Conservation (phyloP, 2,113 vertebrate genomes). For the Erinaceus europaeus region DNA sequence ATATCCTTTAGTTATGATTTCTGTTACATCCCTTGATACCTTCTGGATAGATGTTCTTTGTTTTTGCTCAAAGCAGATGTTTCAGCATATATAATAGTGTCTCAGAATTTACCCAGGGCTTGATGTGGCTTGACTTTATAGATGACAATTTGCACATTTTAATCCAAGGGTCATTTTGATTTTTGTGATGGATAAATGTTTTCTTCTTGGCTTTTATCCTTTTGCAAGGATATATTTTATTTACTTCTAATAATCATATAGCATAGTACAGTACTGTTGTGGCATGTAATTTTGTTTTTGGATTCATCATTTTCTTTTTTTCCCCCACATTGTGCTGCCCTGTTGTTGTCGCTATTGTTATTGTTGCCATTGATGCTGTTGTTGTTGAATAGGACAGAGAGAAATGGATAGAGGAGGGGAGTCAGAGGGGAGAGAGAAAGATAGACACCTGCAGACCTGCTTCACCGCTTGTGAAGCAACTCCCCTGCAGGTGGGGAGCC, state of each 20-base stretch:
- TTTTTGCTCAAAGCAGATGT: not conserved
- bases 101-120: not conserved
- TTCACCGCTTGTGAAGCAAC: too few relatives aligned
- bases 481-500: too few relatives aligned
- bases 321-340: too few relatives aligned
- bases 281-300: not conserved
- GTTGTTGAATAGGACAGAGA: too few relatives aligned
- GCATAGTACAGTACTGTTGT: not conserved
- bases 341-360: too few relatives aligned
- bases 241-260: not conserved
- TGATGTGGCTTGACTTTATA: not conserved
- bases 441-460: too few relatives aligned
- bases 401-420: too few relatives aligned
- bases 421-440: too few relatives aligned
- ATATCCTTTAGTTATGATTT: not conserved
- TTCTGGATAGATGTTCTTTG: not conserved
- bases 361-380: too few relatives aligned
- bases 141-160: conserved; percentile 13
- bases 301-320: too few relatives aligned
- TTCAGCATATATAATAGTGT: conserved; percentile 17
- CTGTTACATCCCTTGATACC: not conserved
- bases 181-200: not conserved
- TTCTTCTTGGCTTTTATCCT: not conserved
- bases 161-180: not conserved
- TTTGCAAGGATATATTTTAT: not conserved